phyloP scores from a whole-genome alignment of 2,797 vertebrate species.

The Erpetoichthys calabaricus region DNA sequence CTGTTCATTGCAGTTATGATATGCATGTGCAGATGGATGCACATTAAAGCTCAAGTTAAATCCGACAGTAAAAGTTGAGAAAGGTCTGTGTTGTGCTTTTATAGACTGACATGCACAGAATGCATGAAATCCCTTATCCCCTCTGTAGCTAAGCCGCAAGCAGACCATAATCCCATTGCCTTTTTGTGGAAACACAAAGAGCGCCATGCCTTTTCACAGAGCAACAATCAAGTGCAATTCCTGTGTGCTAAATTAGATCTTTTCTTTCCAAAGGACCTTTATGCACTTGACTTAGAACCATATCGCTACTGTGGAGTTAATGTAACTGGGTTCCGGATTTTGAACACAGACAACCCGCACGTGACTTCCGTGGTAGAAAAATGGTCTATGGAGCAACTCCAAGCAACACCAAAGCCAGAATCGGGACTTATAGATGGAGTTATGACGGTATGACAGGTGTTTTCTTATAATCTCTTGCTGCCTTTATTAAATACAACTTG shows the following conservation, averaged over 20 bases:
- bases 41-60: neutral
- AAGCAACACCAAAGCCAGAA: slow-evolving; percentile 69
- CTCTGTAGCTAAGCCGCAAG: slow-evolving; percentile 23
- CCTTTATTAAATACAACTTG: neutral
- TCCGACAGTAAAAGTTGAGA: slow-evolving; percentile 8
- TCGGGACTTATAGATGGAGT: slow-evolving; percentile 81
- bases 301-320: slow-evolving; percentile 97
- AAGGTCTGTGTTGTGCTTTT: slow-evolving; percentile 13
- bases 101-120: slow-evolving; percentile 16
- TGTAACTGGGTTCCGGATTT: slow-evolving; percentile 92
- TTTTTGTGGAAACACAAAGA: slow-evolving; percentile 27
- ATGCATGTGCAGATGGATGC: neutral
- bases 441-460: slow-evolving; percentile 77
- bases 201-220: slow-evolving; percentile 17
- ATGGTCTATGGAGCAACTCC: slow-evolving; percentile 84
- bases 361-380: slow-evolving; percentile 89
- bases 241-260: slow-evolving; percentile 6
- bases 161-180: slow-evolving; percentile 17
- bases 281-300: slow-evolving; percentile 90
- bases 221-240: slow-evolving; percentile 3
- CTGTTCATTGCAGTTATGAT: neutral
- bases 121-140: slow-evolving; percentile 19
- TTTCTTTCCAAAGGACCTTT: slow-evolving; percentile 68
- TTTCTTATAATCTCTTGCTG: slow-evolving; percentile 17
- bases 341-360: slow-evolving; percentile 90